A percentile compares a stretch with the other conserved stretches of the same genome.
phyloP scores from a whole-genome alignment of 1,140 invertebrate genomes.

The Hyles vespertilio region DNA sequence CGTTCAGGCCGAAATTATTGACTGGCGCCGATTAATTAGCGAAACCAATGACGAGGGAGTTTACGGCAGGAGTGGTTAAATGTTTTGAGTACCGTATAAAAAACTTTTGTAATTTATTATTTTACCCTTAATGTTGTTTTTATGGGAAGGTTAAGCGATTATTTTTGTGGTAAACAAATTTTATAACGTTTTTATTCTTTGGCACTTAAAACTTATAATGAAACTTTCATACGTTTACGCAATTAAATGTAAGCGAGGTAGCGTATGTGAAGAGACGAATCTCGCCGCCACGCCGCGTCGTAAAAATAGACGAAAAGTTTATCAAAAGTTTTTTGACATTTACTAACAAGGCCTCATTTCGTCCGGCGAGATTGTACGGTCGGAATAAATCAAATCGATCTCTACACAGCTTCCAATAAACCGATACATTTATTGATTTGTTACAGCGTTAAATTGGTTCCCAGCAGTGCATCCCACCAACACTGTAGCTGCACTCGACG shows the following conservation, averaged over 20 bases:
- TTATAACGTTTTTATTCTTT: no score
- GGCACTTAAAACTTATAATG: background rate
- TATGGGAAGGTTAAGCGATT: conserved; percentile 15
- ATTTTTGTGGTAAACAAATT: conserved; percentile 10
- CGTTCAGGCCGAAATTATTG: conserved; percentile 46
- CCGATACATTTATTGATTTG: conserved; percentile 74
- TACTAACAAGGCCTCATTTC: conserved; percentile 68
- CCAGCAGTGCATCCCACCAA: conserved; percentile 56
- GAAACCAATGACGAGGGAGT: conserved; percentile 54
- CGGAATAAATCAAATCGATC: conserved; percentile 71
- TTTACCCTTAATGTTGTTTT: conserved; percentile 26
- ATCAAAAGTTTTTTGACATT: conserved; percentile 63
- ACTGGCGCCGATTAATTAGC: conserved; percentile 70
- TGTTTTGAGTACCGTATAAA: conserved; percentile 35
- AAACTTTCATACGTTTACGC: no score
- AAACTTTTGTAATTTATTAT: conserved; percentile 34
- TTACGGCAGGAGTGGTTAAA: conserved; percentile 49
- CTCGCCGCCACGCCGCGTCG: background rate
- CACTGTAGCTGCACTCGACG: conserved; percentile 30
- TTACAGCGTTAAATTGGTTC: conserved; percentile 73
- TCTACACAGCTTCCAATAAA: conserved; percentile 71
- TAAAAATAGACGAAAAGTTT: conserved; percentile 21
- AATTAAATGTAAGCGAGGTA: no score
- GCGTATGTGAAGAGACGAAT: no score
- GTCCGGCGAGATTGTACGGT: conserved; percentile 48